A percentile compares a stretch with the other conserved stretches of the same genome.
phyloP scores from a whole-genome alignment of 2,797 vertebrate species.

The Eremophila alpestris region DNA sequence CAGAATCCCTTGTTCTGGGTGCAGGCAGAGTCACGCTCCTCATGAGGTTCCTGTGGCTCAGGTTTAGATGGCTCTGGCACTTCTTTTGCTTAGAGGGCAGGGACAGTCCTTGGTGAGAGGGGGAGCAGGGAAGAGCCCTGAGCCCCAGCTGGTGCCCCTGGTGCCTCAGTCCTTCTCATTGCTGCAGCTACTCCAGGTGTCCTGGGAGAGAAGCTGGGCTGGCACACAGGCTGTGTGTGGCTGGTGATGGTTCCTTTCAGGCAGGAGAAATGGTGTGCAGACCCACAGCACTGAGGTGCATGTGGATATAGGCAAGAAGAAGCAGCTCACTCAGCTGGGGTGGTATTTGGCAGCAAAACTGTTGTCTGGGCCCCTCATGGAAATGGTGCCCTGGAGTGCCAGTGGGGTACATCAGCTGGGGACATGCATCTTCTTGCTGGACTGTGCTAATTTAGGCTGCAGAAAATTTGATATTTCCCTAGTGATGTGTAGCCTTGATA shows the following conservation, averaged over 20 bases:
- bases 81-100: background rate
- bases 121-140: background rate
- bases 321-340: fast-evolving
- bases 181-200: background rate
- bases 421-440: background rate
- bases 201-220: background rate
- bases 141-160: background rate
- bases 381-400: background rate
- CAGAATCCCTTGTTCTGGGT: constrained; percentile 14
- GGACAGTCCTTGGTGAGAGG: background rate
- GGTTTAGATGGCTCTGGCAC: background rate
- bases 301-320: background rate
- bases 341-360: background rate
- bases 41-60: background rate
- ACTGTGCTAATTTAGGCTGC: background rate
- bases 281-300: background rate
- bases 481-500: background rate
- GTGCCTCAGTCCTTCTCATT: background rate
- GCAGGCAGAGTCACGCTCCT: background rate
- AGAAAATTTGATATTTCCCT: background rate
- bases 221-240: background rate
- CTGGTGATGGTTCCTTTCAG: background rate
- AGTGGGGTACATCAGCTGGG: fast-evolving
- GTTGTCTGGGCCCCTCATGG: background rate
- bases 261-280: background rate